phyloP scores from a whole-genome alignment of 2,797 vertebrate species.

The Podarcis siculus region DNA sequence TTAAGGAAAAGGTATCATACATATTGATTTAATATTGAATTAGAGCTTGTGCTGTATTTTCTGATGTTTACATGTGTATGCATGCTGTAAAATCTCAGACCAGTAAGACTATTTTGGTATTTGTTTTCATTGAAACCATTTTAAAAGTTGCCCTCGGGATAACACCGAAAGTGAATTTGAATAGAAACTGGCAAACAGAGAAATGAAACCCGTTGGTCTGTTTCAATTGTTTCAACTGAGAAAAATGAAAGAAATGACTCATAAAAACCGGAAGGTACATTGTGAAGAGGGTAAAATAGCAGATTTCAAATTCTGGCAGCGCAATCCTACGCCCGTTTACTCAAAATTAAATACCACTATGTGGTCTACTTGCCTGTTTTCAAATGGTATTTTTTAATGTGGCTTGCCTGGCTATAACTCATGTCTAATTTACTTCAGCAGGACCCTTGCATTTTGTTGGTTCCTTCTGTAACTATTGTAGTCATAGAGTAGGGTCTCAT shows the following conservation, averaged over 20 bases:
- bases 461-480: not conserved
- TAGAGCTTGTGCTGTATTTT: not conserved
- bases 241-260: slow-evolving; percentile 23
- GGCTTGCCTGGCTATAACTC: slow-evolving; percentile 1
- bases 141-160: fast-evolving
- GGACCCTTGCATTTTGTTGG: not conserved
- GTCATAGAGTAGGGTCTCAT: not conserved
- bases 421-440: not conserved
- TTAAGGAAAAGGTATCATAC: not conserved
- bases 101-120: fast-evolving
- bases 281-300: not conserved
- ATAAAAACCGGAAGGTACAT: slow-evolving; percentile 25
- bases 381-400: not conserved
- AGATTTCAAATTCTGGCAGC: slow-evolving; percentile 8
- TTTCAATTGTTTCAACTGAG: slow-evolving; percentile 52
- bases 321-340: not conserved
- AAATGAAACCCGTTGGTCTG: slow-evolving; percentile 59
- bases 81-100: not conserved
- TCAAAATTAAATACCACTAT: not conserved
- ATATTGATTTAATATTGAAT: not conserved
- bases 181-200: slow-evolving; percentile 36
- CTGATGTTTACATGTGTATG: not conserved
- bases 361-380: not conserved
- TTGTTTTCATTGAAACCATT: not conserved
- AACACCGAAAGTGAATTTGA: slow-evolving; percentile 26